Evolutionary conservation across 1,140 invertebrate species (phyloP).

Genomic region (Drosophila parabipectinata): DNA sequence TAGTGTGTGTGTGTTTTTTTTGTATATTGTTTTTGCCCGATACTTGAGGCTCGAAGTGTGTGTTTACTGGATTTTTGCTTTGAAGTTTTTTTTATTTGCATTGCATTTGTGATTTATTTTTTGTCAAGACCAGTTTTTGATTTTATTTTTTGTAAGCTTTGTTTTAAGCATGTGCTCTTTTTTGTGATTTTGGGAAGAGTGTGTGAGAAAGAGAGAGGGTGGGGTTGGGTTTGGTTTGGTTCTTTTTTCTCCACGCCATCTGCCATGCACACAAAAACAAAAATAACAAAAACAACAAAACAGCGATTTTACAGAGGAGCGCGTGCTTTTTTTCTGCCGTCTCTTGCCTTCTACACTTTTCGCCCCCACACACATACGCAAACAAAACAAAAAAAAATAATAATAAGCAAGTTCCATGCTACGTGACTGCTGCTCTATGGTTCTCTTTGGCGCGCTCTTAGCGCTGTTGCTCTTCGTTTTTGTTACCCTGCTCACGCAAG

Average conservation of each 20-base stretch:
- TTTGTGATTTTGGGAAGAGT: slow-evolving; percentile 8
- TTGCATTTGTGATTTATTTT: slow-evolving; percentile 6
- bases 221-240: slow-evolving; percentile 28
- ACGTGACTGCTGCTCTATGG: slow-evolving; percentile 15
- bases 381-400: slow-evolving; percentile 2
- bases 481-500: neutral
- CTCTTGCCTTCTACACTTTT: slow-evolving; percentile 30
- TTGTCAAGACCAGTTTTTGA: slow-evolving; percentile 37
- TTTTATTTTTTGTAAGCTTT: slow-evolving; percentile 53
- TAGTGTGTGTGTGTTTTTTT: slow-evolving; percentile 17
- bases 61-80: slow-evolving; percentile 6
- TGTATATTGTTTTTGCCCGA: slow-evolving; percentile 7
- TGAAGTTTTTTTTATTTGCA: neutral
- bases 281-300: slow-evolving; percentile 32
- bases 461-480: neutral
- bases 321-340: slow-evolving; percentile 46
- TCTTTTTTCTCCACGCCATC: slow-evolving; percentile 42
- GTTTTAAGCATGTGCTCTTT: slow-evolving; percentile 76
- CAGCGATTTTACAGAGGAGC: slow-evolving; percentile 31
- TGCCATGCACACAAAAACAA: slow-evolving; percentile 42
- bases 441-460: neutral
- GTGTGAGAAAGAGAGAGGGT: slow-evolving; percentile 28
- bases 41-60: neutral
- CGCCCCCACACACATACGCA: slow-evolving; percentile 29
- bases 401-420: slow-evolving; percentile 3